Evolutionary conservation across 2,888 invertebrate genomes (phyloP).

Genomic region (Brenthis daphne): DNA sequence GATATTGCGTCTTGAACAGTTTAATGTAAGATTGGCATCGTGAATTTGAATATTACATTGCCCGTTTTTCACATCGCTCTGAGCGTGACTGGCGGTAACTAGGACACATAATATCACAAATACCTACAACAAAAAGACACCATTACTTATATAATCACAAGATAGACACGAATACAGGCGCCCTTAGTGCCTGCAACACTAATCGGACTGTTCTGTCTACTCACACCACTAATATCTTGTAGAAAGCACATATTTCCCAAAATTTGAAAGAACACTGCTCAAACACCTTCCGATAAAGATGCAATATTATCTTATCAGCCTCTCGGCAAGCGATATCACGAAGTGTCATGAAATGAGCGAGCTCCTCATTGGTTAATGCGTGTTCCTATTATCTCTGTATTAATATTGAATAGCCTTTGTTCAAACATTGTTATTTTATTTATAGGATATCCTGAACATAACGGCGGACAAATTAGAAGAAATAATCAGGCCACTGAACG

Average conservation of each 20-base stretch:
- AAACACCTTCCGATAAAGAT: constrained; percentile 62
- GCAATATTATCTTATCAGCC: constrained; percentile 72
- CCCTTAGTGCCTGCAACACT: constrained; percentile 5
- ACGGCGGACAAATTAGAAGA: constrained; percentile 83
- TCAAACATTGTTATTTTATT: constrained; percentile 62
- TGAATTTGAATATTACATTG: constrained; percentile 64
- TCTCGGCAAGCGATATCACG: constrained; percentile 65
- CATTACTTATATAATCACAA: constrained; percentile 56
- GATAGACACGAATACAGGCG: constrained; percentile 25
- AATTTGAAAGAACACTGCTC: constrained; percentile 64
- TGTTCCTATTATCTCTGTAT: constrained; percentile 65
- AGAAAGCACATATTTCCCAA: constrained; percentile 68
- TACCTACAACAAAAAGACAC: constrained; percentile 76
- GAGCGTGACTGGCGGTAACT: constrained; percentile 57
- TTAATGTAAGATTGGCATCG: constrained; percentile 64
- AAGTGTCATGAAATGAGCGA: constrained; percentile 54
- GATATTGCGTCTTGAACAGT: constrained; percentile 70
- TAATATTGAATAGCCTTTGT: constrained; percentile 57
- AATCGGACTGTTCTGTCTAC: constrained; percentile 45
- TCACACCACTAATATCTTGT: constrained; percentile 60
- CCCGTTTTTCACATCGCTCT: constrained; percentile 49
- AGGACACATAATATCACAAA: constrained; percentile 71
- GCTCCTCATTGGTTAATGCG: constrained; percentile 70
- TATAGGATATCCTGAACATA: constrained; percentile 83
- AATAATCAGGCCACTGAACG: constrained; percentile 76